Evolutionary conservation across 1,140 invertebrate species (phyloP).

Genomic region (Diorhabda sublineata): DNA sequence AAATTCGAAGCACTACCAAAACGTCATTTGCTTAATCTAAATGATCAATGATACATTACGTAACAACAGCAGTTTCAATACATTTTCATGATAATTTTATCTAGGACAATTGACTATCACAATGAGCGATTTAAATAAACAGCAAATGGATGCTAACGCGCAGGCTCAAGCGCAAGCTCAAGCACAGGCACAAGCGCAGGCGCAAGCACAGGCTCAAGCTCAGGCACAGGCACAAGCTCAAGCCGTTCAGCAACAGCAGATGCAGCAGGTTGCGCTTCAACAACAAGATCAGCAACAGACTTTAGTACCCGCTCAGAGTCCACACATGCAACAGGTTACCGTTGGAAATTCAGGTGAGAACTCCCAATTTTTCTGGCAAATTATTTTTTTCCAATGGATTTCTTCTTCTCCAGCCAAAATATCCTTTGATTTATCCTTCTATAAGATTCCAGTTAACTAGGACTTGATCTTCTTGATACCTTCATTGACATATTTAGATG

Average conservation of each 20-base stretch:
- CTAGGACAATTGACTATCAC: slow-evolving; percentile 15
- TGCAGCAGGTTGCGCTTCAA: slow-evolving; percentile 41
- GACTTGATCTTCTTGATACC: too few relatives aligned
- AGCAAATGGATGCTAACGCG: slow-evolving; percentile 36
- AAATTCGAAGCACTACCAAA: too few relatives aligned
- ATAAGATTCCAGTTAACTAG: too few relatives aligned
- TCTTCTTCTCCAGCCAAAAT: too few relatives aligned
- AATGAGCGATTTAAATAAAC: slow-evolving; percentile 32
- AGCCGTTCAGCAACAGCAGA: slow-evolving; percentile 47
- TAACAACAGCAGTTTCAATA: too few relatives aligned
- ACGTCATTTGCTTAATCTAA: too few relatives aligned
- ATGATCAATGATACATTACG: too few relatives aligned
- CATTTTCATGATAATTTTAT: neutral
- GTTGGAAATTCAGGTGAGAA: slow-evolving; percentile 37
- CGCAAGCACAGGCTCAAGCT: slow-evolving; percentile 44
- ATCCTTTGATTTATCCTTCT: too few relatives aligned
- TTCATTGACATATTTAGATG: too few relatives aligned
- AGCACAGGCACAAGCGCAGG: slow-evolving; percentile 41
- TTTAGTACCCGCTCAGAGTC: slow-evolving; percentile 53
- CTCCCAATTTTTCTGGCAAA: too few relatives aligned
- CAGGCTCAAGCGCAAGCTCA: slow-evolving; percentile 47
- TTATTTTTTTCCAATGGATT: neutral
- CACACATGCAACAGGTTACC: slow-evolving; percentile 54
- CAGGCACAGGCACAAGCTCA: slow-evolving; percentile 43
- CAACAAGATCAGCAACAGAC: slow-evolving; percentile 50